Evolutionary conservation across 37 sponge, comb jelly and placozoan species (phyloP), one percentile per base, ranked within the genome.

Genomic region (Geodia barretti): DNA sequence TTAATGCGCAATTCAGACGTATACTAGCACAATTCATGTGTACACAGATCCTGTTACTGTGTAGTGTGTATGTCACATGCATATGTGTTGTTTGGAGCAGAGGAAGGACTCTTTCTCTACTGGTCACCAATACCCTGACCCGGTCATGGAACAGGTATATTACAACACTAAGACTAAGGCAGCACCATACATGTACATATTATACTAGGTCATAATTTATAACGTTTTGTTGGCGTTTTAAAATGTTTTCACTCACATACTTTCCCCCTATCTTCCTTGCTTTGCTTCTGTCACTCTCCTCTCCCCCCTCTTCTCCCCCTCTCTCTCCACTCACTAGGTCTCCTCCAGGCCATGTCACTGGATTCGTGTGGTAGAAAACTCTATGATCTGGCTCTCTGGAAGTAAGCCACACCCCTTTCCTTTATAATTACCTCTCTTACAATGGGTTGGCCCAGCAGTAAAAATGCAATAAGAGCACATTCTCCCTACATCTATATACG

Each of bases 81-180:
- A 72, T 92, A 96, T 78, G 89, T 93, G 34, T 65, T 96, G 24
- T 64, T 96, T 61, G 97, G 93, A 58, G 88, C 97, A 23, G 89
- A 87, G 30, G 93, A 93, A 64, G 97, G 97, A 1, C 79, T 96
- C n/a, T 96, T 94, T 84, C 92, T 11, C 84, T 96, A 29, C 84
- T 93, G 41, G 82, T 80, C 30, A 75, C 84, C 69, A 79, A 82
- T 69, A 80, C 60, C 87, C 77, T 59, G 97, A 96, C 70, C 89
- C 97, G 11, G 90, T 90, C 76, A 96, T 96, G 97, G 93, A 93
- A 72, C 94, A 93, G 81, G 86, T 92, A 67, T 47, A 36, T 41
- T 39, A 36, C 68, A 78, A 38, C n/a, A 35, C 73, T 24, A 8
- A 23, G 19, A 20, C 14, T 40, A 20, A 9, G 21, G 47, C 24